Percentiles rank a stretch among this genome's conserved stretches.
These are phyloP conservation scores for Scaptomyza caliginosa DNA, from an alignment of 2,888 invertebrate species.

Conservation along the genomic window DNA sequence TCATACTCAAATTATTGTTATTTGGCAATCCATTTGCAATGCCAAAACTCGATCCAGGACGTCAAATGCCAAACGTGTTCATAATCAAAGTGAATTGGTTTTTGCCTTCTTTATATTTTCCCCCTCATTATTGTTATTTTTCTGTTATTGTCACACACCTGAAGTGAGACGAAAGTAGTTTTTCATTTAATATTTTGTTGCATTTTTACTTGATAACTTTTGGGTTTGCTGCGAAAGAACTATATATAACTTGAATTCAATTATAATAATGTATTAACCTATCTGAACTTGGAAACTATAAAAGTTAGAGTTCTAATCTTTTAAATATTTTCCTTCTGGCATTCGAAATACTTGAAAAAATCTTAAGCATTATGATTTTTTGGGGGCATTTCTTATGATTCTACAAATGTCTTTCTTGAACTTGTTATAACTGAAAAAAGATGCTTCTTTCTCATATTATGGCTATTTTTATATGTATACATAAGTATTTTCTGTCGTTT, in stretches of 20 bases:
- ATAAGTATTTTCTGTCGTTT: slow-evolving; percentile 7
- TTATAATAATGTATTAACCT: background rate
- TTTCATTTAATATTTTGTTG: slow-evolving; percentile 8
- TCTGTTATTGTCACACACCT: slow-evolving; percentile 30
- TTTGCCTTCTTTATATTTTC: background rate
- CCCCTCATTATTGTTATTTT: background rate
- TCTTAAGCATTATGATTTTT: background rate
- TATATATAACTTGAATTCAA: background rate
- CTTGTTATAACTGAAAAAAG: slow-evolving; percentile 35
- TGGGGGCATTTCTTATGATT: background rate
- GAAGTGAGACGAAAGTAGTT: slow-evolving; percentile 42
- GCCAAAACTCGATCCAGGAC: slow-evolving; percentile 27
- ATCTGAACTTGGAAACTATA: background rate
- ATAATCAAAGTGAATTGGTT: slow-evolving; percentile 41
- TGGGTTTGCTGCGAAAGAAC: background rate
- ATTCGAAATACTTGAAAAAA: background rate
- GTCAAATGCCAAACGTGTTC: slow-evolving; percentile 52
- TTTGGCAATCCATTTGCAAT: slow-evolving; percentile 43
- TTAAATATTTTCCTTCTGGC: background rate
- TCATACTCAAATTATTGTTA: too few relatives aligned
- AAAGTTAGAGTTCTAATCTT: background rate
- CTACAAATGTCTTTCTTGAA: slow-evolving; percentile 26
- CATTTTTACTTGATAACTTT: slow-evolving; percentile 42
- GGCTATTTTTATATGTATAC: slow-evolving; percentile 51
- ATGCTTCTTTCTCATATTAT: slow-evolving; percentile 19